These are phyloP conservation scores for Yasuhikotakia modesta DNA, from an alignment of 2,797 vertebrate genomes.

Conservation along the genomic window DNA sequence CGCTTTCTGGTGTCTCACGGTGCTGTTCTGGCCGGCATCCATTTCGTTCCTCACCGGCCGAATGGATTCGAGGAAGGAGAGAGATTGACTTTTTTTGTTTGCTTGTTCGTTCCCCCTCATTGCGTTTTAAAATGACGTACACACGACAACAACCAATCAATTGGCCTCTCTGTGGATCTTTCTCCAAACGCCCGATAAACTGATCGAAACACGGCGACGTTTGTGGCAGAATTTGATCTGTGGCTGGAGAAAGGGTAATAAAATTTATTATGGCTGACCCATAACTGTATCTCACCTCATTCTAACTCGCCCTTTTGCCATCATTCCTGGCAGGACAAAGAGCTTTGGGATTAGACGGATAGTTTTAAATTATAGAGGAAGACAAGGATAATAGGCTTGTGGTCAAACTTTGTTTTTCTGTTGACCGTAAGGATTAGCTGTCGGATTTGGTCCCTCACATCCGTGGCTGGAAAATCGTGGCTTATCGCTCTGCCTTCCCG, in stretches of 20 bases:
- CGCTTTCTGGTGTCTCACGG: conserved; percentile 50
- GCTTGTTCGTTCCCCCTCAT: conserved; percentile 56
- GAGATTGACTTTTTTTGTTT: conserved; percentile 61
- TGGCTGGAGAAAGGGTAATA: conserved; percentile 45
- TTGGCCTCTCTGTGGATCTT: conserved; percentile 51
- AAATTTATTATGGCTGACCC: conserved; percentile 40
- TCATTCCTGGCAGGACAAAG: conserved; percentile 27
- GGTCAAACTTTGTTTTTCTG: conserved; percentile 65
- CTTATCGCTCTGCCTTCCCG: conserved; percentile 70
- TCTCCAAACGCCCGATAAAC: conserved; percentile 53
- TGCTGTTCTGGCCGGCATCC: conserved; percentile 43
- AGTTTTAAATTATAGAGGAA: conserved; percentile 70
- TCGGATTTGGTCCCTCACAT: conserved; percentile 70
- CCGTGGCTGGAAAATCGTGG: conserved; percentile 57
- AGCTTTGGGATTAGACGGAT: conserved; percentile 48
- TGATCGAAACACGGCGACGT: conserved; percentile 52
- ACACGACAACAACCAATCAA: conserved; percentile 56
- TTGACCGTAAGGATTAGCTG: conserved; percentile 74
- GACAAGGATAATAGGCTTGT: conserved; percentile 68
- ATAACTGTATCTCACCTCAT: conserved; percentile 36
- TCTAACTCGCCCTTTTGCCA: conserved; percentile 44
- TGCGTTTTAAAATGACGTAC: conserved; percentile 51
- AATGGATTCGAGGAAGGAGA: conserved; percentile 53
- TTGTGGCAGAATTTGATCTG: conserved; percentile 45
- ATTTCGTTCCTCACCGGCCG: conserved; percentile 50